Percentiles rank a stretch among this genome's conserved stretches.
These are phyloP conservation scores for Sminthurinus aureus DNA, from an alignment of 2,888 invertebrate species.

Conservation along the genomic window DNA sequence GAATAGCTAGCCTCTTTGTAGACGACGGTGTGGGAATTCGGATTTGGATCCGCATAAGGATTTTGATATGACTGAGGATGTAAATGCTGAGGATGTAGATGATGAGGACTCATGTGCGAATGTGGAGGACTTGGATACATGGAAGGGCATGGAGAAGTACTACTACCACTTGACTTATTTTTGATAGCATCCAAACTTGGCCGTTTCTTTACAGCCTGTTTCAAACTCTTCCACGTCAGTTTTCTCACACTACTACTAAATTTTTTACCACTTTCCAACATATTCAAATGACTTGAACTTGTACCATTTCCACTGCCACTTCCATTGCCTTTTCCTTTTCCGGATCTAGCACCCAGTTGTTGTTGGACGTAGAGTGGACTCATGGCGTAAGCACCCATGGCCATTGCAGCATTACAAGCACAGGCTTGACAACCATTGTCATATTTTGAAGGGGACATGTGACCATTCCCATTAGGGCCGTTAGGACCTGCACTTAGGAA, in stretches of 20 bases:
- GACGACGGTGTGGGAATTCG: background rate
- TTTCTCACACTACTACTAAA: conserved; percentile 58
- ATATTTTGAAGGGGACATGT: background rate
- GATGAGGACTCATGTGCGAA: background rate
- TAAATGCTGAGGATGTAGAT: background rate
- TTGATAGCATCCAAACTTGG: conserved; percentile 57
- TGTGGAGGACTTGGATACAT: background rate
- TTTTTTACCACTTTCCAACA: conserved; percentile 47
- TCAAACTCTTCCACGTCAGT: conserved; percentile 59
- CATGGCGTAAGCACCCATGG: background rate
- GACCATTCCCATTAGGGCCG: background rate
- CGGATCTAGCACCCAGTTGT: background rate
- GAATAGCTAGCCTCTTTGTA: conserved; percentile 10
- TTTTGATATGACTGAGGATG: background rate
- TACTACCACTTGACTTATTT: conserved; percentile 26
- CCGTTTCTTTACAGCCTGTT: conserved; percentile 59
- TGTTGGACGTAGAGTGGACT: background rate
- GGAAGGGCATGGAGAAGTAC: no score
- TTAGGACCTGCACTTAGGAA: conserved; percentile 21
- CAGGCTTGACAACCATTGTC: conserved; percentile 15
- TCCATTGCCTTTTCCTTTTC: background rate
- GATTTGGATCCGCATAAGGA: background rate
- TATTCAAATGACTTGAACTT: background rate
- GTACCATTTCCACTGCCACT: conserved; percentile 10
- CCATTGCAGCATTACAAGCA: background rate